Evolutionary conservation across 2,797 vertebrate species (phyloP).

Genomic region (Tiaroga cobitis): DNA sequence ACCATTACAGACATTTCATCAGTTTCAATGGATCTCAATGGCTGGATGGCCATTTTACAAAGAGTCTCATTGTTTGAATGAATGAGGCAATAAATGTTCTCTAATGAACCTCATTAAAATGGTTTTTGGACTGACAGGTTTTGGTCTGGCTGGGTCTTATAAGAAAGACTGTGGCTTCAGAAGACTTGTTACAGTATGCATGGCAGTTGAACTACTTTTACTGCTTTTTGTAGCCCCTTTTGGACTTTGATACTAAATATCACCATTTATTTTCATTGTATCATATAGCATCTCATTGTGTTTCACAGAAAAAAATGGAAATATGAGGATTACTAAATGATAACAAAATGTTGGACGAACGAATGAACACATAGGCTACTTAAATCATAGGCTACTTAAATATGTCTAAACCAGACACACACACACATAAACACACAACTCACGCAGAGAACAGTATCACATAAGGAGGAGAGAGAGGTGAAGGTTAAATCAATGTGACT

Average conservation of each 20-base stretch:
- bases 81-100: neutral
- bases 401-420: neutral
- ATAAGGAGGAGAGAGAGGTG: neutral
- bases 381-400: too few species aligned
- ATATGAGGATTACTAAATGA: neutral
- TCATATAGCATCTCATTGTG: neutral
- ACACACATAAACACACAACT: slow-evolving; percentile 17
- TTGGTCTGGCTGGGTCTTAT: neutral
- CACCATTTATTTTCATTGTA: neutral
- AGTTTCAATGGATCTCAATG: neutral
- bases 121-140: neutral
- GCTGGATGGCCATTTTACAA: neutral
- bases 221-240: neutral
- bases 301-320: neutral
- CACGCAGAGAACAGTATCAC: neutral
- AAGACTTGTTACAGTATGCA: neutral
- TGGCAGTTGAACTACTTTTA: neutral
- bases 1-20: neutral
- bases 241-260: neutral
- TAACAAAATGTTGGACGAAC: neutral
- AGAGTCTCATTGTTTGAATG: neutral
- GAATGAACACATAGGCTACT: neutral
- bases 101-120: slow-evolving; percentile 14
- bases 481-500: slow-evolving; percentile 40
- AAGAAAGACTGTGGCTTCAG: neutral